Evolutionary conservation across 2,113 vertebrate species (phyloP).

Genomic region (Beaufortia kweichowensis): DNA sequence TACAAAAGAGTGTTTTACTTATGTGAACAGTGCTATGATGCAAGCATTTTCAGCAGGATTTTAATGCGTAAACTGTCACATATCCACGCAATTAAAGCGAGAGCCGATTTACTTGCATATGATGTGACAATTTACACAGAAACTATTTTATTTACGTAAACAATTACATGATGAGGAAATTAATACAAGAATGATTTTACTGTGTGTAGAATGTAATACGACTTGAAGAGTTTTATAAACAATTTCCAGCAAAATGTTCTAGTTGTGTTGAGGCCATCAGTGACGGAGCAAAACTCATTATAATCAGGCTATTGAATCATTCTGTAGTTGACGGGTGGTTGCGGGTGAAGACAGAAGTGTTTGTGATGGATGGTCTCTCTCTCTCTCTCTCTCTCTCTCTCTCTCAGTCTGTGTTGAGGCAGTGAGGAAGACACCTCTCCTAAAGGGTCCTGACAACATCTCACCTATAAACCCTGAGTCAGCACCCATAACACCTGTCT

Average conservation of each 20-base stretch:
- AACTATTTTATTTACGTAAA: not conserved
- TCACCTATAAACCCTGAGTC: slow-evolving; percentile 63
- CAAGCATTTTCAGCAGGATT: too few relatives aligned
- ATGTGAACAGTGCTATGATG: too few relatives aligned
- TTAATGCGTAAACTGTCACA: too few relatives aligned
- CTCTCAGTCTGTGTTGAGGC: slow-evolving; percentile 15
- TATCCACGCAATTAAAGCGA: too few relatives aligned
- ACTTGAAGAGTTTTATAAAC: not conserved
- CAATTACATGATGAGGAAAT: not conserved
- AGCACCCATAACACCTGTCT: slow-evolving; percentile 35
- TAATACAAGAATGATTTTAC: not conserved
- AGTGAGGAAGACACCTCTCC: slow-evolving; percentile 47
- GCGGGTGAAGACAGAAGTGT: slow-evolving; percentile 3
- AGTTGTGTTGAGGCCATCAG: slow-evolving; percentile 11
- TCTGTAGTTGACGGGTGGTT: not conserved
- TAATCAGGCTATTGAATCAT: too few relatives aligned
- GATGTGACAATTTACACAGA: not conserved
- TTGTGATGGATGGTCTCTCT: slow-evolving; percentile 21
- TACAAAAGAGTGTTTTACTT: too few relatives aligned
- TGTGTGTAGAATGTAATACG: not conserved
- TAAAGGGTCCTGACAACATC: slow-evolving; percentile 52
- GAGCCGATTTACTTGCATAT: not conserved
- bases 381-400: slow-evolving; percentile 30
- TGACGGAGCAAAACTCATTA: not conserved
- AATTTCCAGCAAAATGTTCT: not conserved